Conservation (phyloP, 2,888 invertebrate species). For the Tipula vernalis region DNA sequence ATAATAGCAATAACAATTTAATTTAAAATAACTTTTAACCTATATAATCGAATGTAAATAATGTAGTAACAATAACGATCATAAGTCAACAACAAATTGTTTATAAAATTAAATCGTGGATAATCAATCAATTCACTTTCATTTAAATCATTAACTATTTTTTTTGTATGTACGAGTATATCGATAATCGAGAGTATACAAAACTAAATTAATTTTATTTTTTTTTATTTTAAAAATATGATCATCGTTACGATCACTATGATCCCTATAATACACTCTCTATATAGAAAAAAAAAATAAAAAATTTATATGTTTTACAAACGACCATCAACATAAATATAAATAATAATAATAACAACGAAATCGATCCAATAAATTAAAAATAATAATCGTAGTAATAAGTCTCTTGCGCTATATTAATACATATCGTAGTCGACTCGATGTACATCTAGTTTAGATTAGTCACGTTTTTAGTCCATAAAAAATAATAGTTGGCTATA, state of each 20-base stretch:
- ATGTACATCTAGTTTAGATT: not conserved
- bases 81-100: not conserved
- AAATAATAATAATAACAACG: not conserved
- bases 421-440: not conserved
- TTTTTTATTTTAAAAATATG: not conserved
- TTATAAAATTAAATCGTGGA: not conserved
- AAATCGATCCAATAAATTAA: not conserved
- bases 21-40: not conserved
- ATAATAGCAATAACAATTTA: not conserved
- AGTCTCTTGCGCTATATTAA: not conserved
- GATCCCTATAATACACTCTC: not conserved
- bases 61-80: not conserved
- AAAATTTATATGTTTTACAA: not conserved
- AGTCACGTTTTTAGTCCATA: conserved; percentile 4
- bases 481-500: not conserved
- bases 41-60: not conserved
- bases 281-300: not conserved
- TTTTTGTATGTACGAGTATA: not conserved
- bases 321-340: not conserved
- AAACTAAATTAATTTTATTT: not conserved
- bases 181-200: not conserved
- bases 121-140: not conserved
- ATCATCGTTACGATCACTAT: not conserved
- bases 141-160: not conserved
- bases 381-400: not conserved